Conservation (phyloP, 2,113 vertebrate genomes). For the Charadrius vociferus region DNA sequence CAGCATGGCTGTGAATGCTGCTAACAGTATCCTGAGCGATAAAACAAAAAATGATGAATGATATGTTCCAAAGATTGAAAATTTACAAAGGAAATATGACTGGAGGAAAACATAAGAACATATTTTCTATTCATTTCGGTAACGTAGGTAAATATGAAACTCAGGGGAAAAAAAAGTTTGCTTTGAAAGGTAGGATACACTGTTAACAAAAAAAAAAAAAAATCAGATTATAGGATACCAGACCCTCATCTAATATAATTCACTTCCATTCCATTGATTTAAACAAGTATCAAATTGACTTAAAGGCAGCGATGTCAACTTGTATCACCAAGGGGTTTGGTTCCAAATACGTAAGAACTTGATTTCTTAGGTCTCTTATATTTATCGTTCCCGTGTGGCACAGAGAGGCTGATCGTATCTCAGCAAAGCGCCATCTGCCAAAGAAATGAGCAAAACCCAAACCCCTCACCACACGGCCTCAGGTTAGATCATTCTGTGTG, state of each 20-base stretch:
- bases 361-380: not conserved
- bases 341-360: not conserved
- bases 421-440: not conserved
- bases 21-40: not conserved
- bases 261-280: not conserved
- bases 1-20: not conserved
- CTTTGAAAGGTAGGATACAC: not conserved
- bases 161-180: not conserved
- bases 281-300: slow-evolving; percentile 21
- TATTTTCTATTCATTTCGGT: not conserved
- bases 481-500: not conserved
- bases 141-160: not conserved
- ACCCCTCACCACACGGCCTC: not conserved
- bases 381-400: not conserved
- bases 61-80: not conserved
- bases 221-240: not conserved
- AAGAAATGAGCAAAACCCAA: not conserved
- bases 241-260: not conserved
- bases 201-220: not conserved
- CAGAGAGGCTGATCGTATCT: not conserved
- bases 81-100: not conserved
- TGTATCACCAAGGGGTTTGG: not conserved
- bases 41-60: not conserved
- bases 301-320: not conserved
- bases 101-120: not conserved